Conservation (phyloP, 1,140 invertebrate species). For the Caenorhabditis remanei region DNA sequence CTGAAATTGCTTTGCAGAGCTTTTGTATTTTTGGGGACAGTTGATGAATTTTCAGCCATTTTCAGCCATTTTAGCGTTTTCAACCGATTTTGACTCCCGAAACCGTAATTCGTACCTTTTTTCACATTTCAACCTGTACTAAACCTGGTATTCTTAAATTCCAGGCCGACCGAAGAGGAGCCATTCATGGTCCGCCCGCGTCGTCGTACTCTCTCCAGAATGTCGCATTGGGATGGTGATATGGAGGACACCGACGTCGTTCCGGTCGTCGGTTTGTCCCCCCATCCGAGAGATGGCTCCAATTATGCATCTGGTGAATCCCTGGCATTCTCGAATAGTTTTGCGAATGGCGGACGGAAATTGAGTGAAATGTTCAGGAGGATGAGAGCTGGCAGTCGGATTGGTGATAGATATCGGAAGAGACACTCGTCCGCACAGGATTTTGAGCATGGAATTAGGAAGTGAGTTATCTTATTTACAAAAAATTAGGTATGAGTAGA, state of each 20-base stretch:
- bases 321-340: conserved; percentile 22
- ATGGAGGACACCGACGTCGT: conserved; percentile 35
- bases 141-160: not conserved
- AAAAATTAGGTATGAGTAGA: not conserved
- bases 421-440: conserved; percentile 30
- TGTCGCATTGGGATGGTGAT: conserved; percentile 33
- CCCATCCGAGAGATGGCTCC: not conserved
- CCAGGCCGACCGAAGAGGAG: conserved; percentile 36
- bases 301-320: conserved; percentile 44
- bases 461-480: not conserved
- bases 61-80: too few relatives aligned
- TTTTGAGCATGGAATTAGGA: not conserved
- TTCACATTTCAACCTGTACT: too few relatives aligned
- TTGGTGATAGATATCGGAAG: conserved; percentile 31
- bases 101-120: too few relatives aligned
- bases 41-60: too few relatives aligned
- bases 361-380: conserved; percentile 38
- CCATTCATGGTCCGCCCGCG: conserved; percentile 31
- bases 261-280: conserved; percentile 17
- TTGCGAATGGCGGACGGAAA: conserved; percentile 22
- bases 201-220: conserved; percentile 8
- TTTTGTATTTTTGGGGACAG: too few relatives aligned
- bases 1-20: too few relatives aligned
- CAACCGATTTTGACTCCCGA: too few relatives aligned
- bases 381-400: conserved; percentile 25